phyloP scores from a whole-genome alignment of 2,113 vertebrate species.

The Percina caprodes region DNA sequence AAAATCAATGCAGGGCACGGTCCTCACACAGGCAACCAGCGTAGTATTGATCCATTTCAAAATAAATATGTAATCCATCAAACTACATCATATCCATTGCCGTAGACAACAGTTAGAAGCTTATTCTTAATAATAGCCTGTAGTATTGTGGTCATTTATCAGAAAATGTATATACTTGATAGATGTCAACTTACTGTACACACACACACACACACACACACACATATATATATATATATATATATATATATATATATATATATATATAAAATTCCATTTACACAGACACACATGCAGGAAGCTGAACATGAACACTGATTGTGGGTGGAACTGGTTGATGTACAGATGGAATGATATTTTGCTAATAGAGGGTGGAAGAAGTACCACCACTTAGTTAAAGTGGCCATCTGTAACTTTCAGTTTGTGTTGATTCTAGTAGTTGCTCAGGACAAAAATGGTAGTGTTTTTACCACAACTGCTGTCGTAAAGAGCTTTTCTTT shows the following conservation, averaged over 20 bases:
- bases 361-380: background rate
- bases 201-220: conserved; percentile 12
- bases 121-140: conserved; percentile 39
- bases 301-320: background rate
- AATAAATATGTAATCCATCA: conserved; percentile 43
- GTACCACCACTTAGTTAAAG: too few relatives aligned
- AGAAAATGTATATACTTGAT: conserved; percentile 45
- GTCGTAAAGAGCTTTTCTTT: too few relatives aligned
- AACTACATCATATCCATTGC: conserved; percentile 16
- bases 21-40: conserved; percentile 16
- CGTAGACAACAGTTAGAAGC: conserved; percentile 20
- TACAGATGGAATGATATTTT: background rate
- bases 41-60: conserved; percentile 30
- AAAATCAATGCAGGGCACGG: background rate
- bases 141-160: conserved; percentile 34
- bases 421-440: too few relatives aligned
- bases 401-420: too few relatives aligned
- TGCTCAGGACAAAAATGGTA: too few relatives aligned
- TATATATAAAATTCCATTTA: background rate
- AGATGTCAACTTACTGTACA: background rate
- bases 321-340: background rate
- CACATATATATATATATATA: too few relatives aligned
- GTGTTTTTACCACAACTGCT: too few relatives aligned
- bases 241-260: background rate
- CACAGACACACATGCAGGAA: background rate